Percentiles rank a stretch among this genome's conserved stretches.
phyloP scores from a whole-genome alignment of 2,888 invertebrate species.

The Synanthedon tipuliformis region DNA sequence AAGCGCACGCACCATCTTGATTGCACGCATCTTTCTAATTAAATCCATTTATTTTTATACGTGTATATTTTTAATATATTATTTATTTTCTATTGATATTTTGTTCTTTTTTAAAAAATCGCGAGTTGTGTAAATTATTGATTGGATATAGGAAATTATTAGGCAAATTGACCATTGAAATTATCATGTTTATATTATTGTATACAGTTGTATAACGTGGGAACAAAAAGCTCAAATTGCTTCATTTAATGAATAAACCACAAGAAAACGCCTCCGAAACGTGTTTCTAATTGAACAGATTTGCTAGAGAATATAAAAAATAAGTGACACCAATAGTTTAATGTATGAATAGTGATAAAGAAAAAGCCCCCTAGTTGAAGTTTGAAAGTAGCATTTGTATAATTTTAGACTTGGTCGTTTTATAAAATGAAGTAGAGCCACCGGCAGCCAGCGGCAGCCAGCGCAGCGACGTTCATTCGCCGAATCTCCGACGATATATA shows the following conservation, averaged over 20 bases:
- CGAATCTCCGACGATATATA: slow-evolving; percentile 55
- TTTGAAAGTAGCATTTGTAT: slow-evolving; percentile 62
- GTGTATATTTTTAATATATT: slow-evolving; percentile 15
- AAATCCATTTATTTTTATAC: slow-evolving; percentile 18
- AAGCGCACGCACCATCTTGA: slow-evolving; percentile 7
- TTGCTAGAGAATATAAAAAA: slow-evolving; percentile 25
- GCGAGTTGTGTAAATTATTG: slow-evolving; percentile 21
- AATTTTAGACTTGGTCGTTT: slow-evolving; percentile 51
- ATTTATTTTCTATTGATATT: slow-evolving; percentile 22
- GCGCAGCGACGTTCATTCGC: slow-evolving; percentile 33
- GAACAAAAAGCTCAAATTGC: slow-evolving; percentile 37
- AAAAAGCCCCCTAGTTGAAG: slow-evolving; percentile 41
- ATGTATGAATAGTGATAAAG: slow-evolving; percentile 43
- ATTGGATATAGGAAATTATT: slow-evolving; percentile 39
- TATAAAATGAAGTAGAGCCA: slow-evolving; percentile 20
- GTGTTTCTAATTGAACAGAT: slow-evolving; percentile 12
- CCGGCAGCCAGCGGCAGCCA: slow-evolving; percentile 10
- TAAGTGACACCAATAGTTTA: slow-evolving; percentile 61
- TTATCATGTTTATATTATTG: slow-evolving; percentile 20
- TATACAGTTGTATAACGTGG: slow-evolving; percentile 40
- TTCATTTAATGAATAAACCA: slow-evolving; percentile 4
- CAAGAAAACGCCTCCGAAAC: background rate
- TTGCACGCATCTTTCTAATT: background rate
- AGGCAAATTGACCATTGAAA: slow-evolving; percentile 32
- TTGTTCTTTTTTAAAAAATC: slow-evolving; percentile 13